Evolutionary conservation across 1,140 invertebrate genomes (phyloP).

Genomic region (Heliconius melpomene): DNA sequence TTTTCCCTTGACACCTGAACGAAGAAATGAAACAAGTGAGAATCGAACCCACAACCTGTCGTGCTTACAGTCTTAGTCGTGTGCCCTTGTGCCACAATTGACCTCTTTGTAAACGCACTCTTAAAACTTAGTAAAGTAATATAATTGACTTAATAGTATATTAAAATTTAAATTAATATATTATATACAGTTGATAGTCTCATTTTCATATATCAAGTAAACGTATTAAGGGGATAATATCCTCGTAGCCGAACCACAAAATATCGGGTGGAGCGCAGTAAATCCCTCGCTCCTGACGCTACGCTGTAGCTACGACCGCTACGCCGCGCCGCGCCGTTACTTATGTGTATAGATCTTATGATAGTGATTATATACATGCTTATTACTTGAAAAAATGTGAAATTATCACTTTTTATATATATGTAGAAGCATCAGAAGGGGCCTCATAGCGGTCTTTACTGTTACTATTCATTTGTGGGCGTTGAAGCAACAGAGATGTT

Average conservation of each 20-base stretch:
- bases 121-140: background rate
- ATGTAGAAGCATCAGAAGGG: too few relatives aligned
- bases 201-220: conserved; percentile 15
- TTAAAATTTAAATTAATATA: background rate
- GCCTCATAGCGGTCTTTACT: too few relatives aligned
- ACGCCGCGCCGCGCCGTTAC: conserved; percentile 21
- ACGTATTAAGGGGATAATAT: conserved; percentile 33
- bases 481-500: too few relatives aligned
- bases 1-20: too few relatives aligned
- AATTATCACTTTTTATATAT: too few relatives aligned
- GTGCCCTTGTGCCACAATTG: too few relatives aligned
- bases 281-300: conserved; percentile 35
- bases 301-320: conserved; percentile 37
- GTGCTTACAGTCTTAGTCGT: too few relatives aligned
- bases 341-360: conserved; percentile 5
- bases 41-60: too few relatives aligned
- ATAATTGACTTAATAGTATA: background rate
- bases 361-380: background rate
- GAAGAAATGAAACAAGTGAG: too few relatives aligned
- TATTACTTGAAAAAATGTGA: too few relatives aligned
- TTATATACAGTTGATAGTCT: conserved; percentile 16
- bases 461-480: too few relatives aligned
- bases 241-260: conserved; percentile 30
- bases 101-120: too few relatives aligned
- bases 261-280: conserved; percentile 38